Percentiles rank a stretch among this genome's conserved stretches.
These are phyloP conservation scores for Colletes collaris DNA, from an alignment of 2,888 invertebrate genomes.

Conservation along the genomic window DNA sequence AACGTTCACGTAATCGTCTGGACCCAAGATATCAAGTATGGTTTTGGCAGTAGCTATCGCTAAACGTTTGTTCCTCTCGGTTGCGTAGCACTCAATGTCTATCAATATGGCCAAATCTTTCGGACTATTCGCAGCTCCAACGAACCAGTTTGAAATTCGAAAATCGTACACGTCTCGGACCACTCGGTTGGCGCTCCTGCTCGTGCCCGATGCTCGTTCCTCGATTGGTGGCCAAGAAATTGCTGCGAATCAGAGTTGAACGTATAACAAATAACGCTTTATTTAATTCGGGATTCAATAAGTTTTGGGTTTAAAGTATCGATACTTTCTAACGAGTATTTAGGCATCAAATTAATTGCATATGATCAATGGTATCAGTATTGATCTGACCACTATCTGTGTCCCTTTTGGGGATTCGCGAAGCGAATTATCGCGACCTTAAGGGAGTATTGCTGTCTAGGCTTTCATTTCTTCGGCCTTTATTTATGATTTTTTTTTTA, in stretches of 20 bases:
- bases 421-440: no score
- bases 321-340: no score
- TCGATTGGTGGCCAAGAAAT: slow-evolving; percentile 93
- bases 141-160: slow-evolving; percentile 97
- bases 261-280: no score
- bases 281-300: no score
- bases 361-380: no score
- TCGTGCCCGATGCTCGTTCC: slow-evolving; percentile 75
- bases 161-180: slow-evolving; percentile 96
- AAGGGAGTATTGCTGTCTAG: no score
- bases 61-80: slow-evolving; percentile 91
- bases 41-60: slow-evolving; percentile 94
- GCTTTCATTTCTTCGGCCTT: no score
- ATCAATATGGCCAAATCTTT: slow-evolving; percentile 98
- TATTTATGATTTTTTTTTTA: no score
- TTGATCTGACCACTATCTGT: no score
- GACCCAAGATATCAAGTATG: slow-evolving; percentile 96
- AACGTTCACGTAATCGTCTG: slow-evolving; percentile 98
- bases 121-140: slow-evolving; percentile 97
- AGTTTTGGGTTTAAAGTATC: no score
- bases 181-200: slow-evolving; percentile 3
- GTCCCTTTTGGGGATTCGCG: no score
- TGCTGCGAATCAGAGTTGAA: slow-evolving; percentile 82
- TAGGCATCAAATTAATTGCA: no score
- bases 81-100: slow-evolving; percentile 95